phyloP scores from a whole-genome alignment of 2,797 vertebrate genomes.

The Emys orbicularis region DNA sequence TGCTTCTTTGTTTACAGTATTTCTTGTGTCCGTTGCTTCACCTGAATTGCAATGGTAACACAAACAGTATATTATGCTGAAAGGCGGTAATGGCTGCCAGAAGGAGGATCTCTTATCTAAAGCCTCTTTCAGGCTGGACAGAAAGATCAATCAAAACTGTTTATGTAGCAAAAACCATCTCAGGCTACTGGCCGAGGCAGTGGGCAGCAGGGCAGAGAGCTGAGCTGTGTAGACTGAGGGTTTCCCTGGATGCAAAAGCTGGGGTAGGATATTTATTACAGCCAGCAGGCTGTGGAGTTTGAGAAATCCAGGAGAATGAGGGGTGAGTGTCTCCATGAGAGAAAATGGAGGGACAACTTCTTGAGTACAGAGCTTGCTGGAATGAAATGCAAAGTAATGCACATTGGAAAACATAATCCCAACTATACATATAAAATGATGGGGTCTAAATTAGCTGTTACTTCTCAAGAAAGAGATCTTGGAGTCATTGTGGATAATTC shows the following conservation, averaged over 20 bases:
- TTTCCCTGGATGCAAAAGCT: not conserved
- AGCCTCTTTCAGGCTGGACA: not conserved
- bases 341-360: no score
- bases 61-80: not conserved
- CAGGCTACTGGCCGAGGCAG: not conserved
- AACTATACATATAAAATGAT: no score
- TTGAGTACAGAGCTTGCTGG: no score
- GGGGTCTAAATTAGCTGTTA: no score
- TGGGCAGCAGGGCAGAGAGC: not conserved
- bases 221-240: not conserved
- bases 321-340: no score
- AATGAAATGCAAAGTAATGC: no score
- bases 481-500: no score
- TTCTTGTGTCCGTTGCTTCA: not conserved
- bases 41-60: conserved; percentile 2
- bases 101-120: not conserved
- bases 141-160: conserved; percentile 9
- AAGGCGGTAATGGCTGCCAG: conserved; percentile 1
- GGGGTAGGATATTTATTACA: not conserved
- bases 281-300: no score
- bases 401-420: no score
- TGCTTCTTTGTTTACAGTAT: not conserved
- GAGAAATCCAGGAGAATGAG: no score
- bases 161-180: not conserved
- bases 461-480: no score